phyloP scores from a whole-genome alignment of 92 coral and sea anemone species.

The Virgularia gustaviana region DNA sequence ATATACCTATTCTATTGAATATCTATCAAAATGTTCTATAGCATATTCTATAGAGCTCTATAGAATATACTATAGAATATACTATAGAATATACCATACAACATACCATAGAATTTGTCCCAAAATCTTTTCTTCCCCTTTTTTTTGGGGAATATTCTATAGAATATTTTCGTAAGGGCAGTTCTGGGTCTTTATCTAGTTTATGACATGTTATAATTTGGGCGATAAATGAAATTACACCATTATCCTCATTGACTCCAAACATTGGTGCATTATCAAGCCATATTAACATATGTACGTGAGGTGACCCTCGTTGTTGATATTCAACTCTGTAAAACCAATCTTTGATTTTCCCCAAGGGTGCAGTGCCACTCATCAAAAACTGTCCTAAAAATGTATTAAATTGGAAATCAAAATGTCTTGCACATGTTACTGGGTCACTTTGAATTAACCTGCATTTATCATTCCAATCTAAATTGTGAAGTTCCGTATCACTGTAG shows the following conservation, averaged over 20 bases:
- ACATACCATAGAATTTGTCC: too few relatives aligned
- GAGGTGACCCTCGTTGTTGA: conserved; percentile 48
- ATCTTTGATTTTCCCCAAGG: conserved; percentile 35
- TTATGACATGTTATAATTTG: conserved; percentile 24
- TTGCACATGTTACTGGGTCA: conserved; percentile 54
- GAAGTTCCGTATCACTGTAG: not conserved
- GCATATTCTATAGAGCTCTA: too few relatives aligned
- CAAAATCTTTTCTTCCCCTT: too few relatives aligned
- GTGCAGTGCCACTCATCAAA: conserved; percentile 39
- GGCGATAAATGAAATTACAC: conserved; percentile 26
- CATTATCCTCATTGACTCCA: conserved; percentile 35
- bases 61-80: too few relatives aligned
- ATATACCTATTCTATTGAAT: too few relatives aligned
- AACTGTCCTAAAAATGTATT: conserved; percentile 28
- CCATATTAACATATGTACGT: conserved; percentile 48
- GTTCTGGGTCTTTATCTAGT: conserved; percentile 9
- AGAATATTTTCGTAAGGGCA: too few relatives aligned
- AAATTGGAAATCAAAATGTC: conserved; percentile 54
- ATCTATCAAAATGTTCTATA: too few relatives aligned
- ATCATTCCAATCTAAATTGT: not conserved
- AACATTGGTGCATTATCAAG: conserved; percentile 38
- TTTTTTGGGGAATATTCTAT: too few relatives aligned
- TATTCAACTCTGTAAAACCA: conserved; percentile 50
- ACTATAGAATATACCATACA: too few relatives aligned
- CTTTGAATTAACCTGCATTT: conserved; percentile 36